Evolutionary conservation across 1,140 invertebrate genomes (phyloP).

Genomic region (Geopemphigus sp.): DNA sequence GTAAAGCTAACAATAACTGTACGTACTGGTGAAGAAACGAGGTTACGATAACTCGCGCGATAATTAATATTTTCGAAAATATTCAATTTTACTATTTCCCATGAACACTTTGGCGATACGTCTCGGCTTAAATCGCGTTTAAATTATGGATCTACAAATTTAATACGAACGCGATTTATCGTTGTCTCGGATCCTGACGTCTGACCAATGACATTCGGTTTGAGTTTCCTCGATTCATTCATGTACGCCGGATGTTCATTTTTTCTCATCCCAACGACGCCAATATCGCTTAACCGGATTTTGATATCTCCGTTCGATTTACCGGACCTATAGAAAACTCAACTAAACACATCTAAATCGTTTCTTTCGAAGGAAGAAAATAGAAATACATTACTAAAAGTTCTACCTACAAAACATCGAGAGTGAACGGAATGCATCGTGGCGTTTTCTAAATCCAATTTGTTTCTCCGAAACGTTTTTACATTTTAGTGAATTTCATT

Average conservation of each 20-base stretch:
- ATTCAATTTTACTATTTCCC: too few relatives aligned
- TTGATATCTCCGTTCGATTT: slow-evolving; percentile 24
- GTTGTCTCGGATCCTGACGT: too few relatives aligned
- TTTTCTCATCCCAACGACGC: not conserved
- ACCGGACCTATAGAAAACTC: not conserved
- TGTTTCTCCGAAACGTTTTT: not conserved
- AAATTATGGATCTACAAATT: too few relatives aligned
- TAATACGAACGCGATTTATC: too few relatives aligned
- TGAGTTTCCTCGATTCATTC: not conserved
- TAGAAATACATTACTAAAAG: not conserved
- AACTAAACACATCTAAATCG: slow-evolving; percentile 7
- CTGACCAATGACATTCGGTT: not conserved
- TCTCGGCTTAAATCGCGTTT: too few relatives aligned
- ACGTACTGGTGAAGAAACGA: too few relatives aligned
- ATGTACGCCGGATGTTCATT: not conserved
- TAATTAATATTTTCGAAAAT: too few relatives aligned
- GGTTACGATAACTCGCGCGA: too few relatives aligned
- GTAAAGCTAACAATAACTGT: too few relatives aligned
- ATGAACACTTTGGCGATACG: too few relatives aligned
- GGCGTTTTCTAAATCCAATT: not conserved
- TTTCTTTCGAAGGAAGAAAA: slow-evolving; percentile 4
- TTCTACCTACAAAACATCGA: not conserved
- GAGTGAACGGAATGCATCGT: not conserved
- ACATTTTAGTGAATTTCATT: not conserved
- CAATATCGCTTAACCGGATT: slow-evolving; percentile 5